phyloP scores from a whole-genome alignment of 64 coral and sea anemone species.

The Acropora yongei region DNA sequence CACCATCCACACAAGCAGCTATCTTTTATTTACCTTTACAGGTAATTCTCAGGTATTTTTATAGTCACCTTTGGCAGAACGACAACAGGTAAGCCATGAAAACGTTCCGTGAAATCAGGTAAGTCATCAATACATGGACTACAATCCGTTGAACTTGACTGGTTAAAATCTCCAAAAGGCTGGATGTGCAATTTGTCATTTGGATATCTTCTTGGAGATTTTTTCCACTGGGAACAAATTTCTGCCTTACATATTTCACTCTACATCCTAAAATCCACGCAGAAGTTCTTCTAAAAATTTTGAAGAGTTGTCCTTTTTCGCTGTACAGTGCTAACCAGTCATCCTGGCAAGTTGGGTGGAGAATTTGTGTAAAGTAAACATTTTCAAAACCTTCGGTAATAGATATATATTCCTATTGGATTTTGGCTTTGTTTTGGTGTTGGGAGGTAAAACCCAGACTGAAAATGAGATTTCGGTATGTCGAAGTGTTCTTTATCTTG shows the following conservation, averaged over 20 bases:
- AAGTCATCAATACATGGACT: conserved; percentile 63
- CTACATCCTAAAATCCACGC: conserved; percentile 79
- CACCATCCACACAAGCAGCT: no score
- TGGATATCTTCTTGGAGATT: conserved; percentile 75
- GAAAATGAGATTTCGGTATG: conserved; percentile 42
- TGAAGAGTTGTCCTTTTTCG: conserved; percentile 79
- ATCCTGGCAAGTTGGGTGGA: conserved; percentile 42
- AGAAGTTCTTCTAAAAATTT: conserved; percentile 63
- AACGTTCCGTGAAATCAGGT: conserved; percentile 69
- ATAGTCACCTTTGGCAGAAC: conserved; percentile 64
- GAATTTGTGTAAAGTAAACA: conserved; percentile 59
- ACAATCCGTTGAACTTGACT: neutral
- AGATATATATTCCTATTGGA: conserved; percentile 55
- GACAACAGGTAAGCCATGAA: conserved; percentile 76
- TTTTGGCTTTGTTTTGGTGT: conserved; percentile 61
- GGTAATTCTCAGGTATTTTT: conserved; percentile 46
- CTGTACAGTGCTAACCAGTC: conserved; percentile 85
- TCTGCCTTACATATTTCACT: conserved; percentile 52
- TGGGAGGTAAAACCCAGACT: conserved; percentile 66
- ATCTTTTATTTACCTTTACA: conserved; percentile 63
- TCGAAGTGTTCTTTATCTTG: conserved; percentile 35
- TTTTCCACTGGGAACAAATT: conserved; percentile 51
- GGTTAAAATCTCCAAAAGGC: conserved; percentile 78
- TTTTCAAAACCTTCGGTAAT: conserved; percentile 41
- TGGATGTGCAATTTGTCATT: conserved; percentile 80